Conservation (phyloP, 2,888 invertebrate species). For the Ormyrus rosae region DNA sequence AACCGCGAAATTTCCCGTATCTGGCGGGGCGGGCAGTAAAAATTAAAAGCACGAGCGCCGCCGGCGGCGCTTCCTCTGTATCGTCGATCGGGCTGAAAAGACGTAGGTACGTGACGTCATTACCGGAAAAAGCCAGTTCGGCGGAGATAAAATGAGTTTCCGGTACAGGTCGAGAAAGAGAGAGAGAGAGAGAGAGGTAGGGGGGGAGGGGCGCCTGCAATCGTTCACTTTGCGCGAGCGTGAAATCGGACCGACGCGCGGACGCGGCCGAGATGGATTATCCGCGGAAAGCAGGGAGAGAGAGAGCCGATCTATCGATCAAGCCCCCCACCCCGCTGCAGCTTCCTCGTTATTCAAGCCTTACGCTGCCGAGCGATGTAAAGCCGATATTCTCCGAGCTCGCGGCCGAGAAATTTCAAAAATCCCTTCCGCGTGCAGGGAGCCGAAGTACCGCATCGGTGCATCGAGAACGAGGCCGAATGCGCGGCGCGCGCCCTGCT, state of each 20-base stretch:
- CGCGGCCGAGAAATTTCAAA: slow-evolving; percentile 18
- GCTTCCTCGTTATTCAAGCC: slow-evolving; percentile 31
- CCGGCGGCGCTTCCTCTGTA: slow-evolving; percentile 58
- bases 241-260: slow-evolving; percentile 58
- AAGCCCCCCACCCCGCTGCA: not conserved
- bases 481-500: not conserved
- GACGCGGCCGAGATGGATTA: slow-evolving; percentile 58
- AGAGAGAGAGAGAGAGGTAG: not conserved
- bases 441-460: not conserved
- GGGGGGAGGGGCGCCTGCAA: not conserved
- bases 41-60: slow-evolving; percentile 70
- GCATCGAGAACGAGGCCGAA: not conserved
- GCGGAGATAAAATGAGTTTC: slow-evolving; percentile 60
- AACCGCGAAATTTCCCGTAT: not conserved
- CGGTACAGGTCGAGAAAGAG: slow-evolving; percentile 51
- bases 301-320: slow-evolving; percentile 58
- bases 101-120: slow-evolving; percentile 68
- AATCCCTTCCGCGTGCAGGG: not conserved
- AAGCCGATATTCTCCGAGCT: slow-evolving; percentile 21
- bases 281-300: slow-evolving; percentile 22
- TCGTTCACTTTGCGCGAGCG: slow-evolving; percentile 54
- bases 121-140: slow-evolving; percentile 63
- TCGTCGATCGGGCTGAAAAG: slow-evolving; percentile 65
- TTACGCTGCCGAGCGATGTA: not conserved
- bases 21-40: slow-evolving; percentile 58